Evolutionary conservation across 2,113 vertebrate species (phyloP), one percentile per base, ranked within the genome.

Genomic region (Artemisiospiza belli): DNA sequence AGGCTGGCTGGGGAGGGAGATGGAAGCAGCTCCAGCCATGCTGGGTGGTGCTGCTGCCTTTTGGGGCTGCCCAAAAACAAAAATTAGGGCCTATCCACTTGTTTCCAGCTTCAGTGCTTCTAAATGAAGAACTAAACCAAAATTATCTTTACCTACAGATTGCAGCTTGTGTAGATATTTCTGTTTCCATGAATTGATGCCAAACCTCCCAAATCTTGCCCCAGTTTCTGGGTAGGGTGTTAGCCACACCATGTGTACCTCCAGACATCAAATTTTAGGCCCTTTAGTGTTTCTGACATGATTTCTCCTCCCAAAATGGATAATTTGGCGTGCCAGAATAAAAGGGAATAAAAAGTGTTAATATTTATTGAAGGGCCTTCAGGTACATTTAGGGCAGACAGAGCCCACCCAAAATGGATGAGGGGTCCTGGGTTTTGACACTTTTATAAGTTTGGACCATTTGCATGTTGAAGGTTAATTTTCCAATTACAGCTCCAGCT

Each of bases 251-350:
- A 3, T 4, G 20, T 2, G 19, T 7, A 22, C 31, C 23, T 67
- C 64, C 28, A 41, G 23, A 25, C 0, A 1, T 3, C 33, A 0
- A 23, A 21, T 7, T 79, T 25, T 1, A 54, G 11, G 6, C 0
- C 24, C 11, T 18, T 12, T 52, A 23, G 51, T 10, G 5, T 67
- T 82, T 41, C 31, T 75, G 37, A 13, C 23, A 55, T 0, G 0
- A 52, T 72, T 91, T 81, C 73, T 89, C 31, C 52, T 77, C 61
- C 17, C 59, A 9, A 11, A 31, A 33, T 1, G 20, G 11, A 11
- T 10, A 23, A 63, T 28, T 43, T 20, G 30, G 2, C n/a, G 28
- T 10, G 44, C 11, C 72, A 77, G 18, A n/a, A 44, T 35, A 44
- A 54, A 44, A 64, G 5, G 20, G 9, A 54, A 35, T 79, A 39